Percentiles rank a stretch among this genome's conserved stretches.
Conservation (phyloP, 2,797 vertebrate genomes). For the Salarias fasciatus region DNA sequence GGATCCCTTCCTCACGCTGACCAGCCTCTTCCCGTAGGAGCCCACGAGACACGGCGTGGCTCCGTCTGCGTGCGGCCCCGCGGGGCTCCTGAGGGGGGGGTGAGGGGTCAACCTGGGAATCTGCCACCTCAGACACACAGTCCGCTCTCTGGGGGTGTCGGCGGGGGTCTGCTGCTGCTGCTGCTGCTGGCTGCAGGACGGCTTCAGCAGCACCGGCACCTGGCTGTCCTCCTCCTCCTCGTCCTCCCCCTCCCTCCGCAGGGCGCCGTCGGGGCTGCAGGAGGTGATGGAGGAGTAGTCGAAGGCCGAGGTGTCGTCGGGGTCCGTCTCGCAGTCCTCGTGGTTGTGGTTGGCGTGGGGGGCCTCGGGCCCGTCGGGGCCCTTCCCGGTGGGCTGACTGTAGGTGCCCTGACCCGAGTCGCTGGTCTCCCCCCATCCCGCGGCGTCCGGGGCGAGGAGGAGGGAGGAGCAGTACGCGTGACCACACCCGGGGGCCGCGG, state of each 20-base stretch:
- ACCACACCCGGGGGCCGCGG: slow-evolving; percentile 37
- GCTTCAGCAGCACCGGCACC: slow-evolving; percentile 83
- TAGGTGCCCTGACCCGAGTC: slow-evolving; percentile 78
- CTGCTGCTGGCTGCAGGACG: slow-evolving; percentile 66
- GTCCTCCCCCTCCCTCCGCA: slow-evolving; percentile 65
- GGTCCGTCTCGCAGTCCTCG: slow-evolving; percentile 70
- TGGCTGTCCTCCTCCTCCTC: slow-evolving; percentile 81
- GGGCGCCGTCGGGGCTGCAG: slow-evolving; percentile 80
- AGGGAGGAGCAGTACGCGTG: slow-evolving; percentile 48
- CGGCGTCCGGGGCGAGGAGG: slow-evolving; percentile 51
- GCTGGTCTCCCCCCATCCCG: slow-evolving; percentile 74
- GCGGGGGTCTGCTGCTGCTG: slow-evolving; percentile 32
- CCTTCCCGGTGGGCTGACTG: slow-evolving; percentile 58
- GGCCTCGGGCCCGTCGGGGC: slow-evolving; percentile 36
- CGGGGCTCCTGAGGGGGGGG: slow-evolving; percentile 56
- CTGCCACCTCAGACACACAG: slow-evolving; percentile 82
- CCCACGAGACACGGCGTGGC: slow-evolving; percentile 51
- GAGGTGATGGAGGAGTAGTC: slow-evolving; percentile 85
- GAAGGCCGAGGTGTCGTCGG: slow-evolving; percentile 79
- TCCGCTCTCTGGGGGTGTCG: slow-evolving; percentile 66
- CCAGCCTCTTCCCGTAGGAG: slow-evolving; percentile 67
- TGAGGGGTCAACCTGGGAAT: slow-evolving; percentile 79
- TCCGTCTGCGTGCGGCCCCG: slow-evolving; percentile 25
- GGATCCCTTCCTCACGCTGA: slow-evolving; percentile 68
- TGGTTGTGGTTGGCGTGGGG: slow-evolving; percentile 9